Evolutionary conservation across 2,797 vertebrate species (phyloP).

Genomic region (Cygnus olor): DNA sequence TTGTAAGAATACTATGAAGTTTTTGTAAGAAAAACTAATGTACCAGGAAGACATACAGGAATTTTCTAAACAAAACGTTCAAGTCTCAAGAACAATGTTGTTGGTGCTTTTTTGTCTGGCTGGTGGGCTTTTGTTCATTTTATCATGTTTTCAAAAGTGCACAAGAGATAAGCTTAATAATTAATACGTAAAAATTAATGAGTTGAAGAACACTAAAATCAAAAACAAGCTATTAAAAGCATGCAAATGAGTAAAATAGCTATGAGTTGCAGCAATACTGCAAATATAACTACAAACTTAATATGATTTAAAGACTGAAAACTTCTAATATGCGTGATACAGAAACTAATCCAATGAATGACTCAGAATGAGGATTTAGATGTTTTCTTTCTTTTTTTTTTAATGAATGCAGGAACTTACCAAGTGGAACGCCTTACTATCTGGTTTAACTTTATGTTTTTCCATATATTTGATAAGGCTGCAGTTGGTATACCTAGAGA

Average conservation of each 20-base stretch:
- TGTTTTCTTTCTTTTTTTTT: too few relatives aligned
- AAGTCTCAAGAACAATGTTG: background rate
- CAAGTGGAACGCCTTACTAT: constrained; percentile 99
- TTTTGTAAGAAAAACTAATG: background rate
- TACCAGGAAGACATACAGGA: background rate
- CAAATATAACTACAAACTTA: background rate
- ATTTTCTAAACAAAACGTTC: background rate
- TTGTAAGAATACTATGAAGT: background rate
- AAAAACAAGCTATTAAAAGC: background rate
- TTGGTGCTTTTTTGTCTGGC: background rate
- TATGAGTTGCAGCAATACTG: background rate
- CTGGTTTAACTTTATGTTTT: constrained; percentile 99
- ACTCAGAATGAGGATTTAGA: rapidly evolving
- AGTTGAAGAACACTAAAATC: background rate
- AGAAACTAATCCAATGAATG: background rate
- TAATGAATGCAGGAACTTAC: constrained; percentile 81
- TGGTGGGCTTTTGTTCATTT: background rate
- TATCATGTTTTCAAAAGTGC: background rate
- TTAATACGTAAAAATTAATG: background rate
- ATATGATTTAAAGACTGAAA: background rate
- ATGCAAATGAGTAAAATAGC: background rate
- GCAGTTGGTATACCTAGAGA: constrained; percentile 98
- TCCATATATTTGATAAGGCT: constrained; percentile 99
- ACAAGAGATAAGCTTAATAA: background rate
- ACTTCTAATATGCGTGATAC: background rate